Evolutionary conservation across 2,113 vertebrate genomes (phyloP).

Genomic region (Forbesichthys papilliferus): DNA sequence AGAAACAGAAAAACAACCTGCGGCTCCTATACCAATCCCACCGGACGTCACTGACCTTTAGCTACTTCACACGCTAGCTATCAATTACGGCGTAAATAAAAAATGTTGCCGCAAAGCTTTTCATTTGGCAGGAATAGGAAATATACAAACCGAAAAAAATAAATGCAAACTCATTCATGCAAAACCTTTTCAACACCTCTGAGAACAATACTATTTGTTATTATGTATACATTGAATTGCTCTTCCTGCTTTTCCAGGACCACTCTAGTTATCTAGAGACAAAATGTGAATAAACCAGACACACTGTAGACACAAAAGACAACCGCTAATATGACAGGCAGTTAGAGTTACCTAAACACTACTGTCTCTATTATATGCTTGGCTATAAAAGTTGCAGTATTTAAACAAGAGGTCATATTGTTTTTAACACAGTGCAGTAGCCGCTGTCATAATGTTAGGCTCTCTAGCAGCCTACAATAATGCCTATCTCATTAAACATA

Average conservation of each 20-base stretch:
- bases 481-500: not conserved
- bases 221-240: not conserved
- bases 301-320: not conserved
- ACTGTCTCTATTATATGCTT: too few relatives aligned
- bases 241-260: too few relatives aligned
- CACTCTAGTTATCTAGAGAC: conserved; percentile 43
- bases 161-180: not conserved
- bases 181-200: not conserved
- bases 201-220: conserved; percentile 15
- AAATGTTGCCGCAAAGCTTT: not conserved
- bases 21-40: conserved; percentile 12
- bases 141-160: not conserved
- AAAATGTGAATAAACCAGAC: conserved; percentile 4
- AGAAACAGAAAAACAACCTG: conserved; percentile 12
- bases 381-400: conserved; percentile 28
- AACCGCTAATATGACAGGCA: conserved; percentile 26
- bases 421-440: too few relatives aligned
- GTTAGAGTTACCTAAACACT: conserved; percentile 12
- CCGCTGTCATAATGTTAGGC: not conserved
- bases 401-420: conserved; percentile 14
- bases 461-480: not conserved
- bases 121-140: not conserved
- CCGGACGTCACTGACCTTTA: conserved; percentile 3
- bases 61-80: conserved; percentile 17
- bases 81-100: conserved; percentile 9